Percentiles rank a stretch among this genome's conserved stretches.
Evolutionary conservation across 2,113 vertebrate genomes (phyloP).

Genomic region (Lagopus muta): DNA sequence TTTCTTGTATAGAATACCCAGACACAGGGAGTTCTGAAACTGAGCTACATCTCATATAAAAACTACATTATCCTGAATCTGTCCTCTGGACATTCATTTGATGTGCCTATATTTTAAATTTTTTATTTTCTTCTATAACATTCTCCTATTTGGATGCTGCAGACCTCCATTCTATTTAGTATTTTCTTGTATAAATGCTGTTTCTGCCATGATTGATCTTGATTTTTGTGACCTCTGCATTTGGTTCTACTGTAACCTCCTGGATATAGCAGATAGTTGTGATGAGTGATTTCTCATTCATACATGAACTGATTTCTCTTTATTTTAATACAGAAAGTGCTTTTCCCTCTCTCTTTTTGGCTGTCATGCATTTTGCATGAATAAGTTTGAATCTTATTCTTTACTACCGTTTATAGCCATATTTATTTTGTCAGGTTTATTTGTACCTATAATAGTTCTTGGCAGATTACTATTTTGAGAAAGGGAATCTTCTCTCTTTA

Average conservation of each 20-base stretch:
- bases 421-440: neutral
- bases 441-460: neutral
- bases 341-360: neutral
- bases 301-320: neutral
- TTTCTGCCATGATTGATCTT: neutral
- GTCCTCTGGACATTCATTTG: neutral
- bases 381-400: neutral
- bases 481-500: neutral
- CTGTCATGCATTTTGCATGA: neutral
- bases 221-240: neutral
- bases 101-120: neutral
- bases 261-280: neutral
- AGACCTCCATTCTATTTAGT: neutral
- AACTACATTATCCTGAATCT: neutral
- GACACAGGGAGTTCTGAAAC: neutral
- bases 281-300: neutral
- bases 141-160: neutral
- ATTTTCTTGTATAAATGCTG: neutral
- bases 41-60: neutral
- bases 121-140: neutral
- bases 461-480: neutral
- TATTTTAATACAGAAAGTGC: neutral
- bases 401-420: neutral
- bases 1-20: neutral
- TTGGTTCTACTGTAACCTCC: neutral